Percentiles rank a stretch among this genome's conserved stretches.
phyloP scores from a whole-genome alignment of 2,113 vertebrate species.

The Silurus meridionalis region DNA sequence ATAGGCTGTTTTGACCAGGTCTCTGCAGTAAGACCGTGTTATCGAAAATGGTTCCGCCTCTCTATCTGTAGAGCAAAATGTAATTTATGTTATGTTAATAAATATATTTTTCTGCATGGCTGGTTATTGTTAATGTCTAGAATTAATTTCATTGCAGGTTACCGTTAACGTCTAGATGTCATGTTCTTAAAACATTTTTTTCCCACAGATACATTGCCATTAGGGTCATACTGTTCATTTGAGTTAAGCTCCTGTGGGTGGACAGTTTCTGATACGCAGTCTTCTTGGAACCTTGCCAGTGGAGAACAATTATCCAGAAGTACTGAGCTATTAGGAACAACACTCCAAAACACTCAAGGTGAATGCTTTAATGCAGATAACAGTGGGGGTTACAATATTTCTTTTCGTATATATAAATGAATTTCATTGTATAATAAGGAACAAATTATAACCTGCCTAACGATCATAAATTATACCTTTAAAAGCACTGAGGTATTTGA shows the following conservation, averaged over 20 bases:
- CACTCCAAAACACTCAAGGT: slow-evolving; percentile 79
- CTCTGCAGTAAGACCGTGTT: neutral
- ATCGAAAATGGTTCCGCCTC: neutral
- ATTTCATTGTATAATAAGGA: neutral
- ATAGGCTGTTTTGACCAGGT: neutral
- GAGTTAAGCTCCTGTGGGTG: slow-evolving; percentile 81
- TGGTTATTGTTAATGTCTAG: neutral
- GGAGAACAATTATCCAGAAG: slow-evolving; percentile 62
- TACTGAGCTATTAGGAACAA: slow-evolving; percentile 65
- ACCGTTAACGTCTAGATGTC: neutral
- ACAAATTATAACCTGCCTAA: neutral
- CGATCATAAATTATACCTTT: neutral
- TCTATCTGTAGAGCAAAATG: neutral
- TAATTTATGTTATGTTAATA: neutral
- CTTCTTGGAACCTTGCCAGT: slow-evolving; percentile 71
- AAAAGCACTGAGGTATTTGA: neutral
- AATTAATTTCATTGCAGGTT: too few relatives aligned
- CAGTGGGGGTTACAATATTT: neutral
- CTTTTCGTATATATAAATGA: neutral
- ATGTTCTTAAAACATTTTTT: neutral
- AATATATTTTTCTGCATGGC: neutral
- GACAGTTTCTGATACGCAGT: slow-evolving; percentile 69
- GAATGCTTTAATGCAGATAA: neutral
- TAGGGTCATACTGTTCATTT: slow-evolving; percentile 83
- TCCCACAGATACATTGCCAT: slow-evolving; percentile 72